A percentile compares a stretch with the other conserved stretches of the same genome.
Evolutionary conservation across 2,797 vertebrate genomes (phyloP).

Genomic region (Melanotaenia trifasciata): DNA sequence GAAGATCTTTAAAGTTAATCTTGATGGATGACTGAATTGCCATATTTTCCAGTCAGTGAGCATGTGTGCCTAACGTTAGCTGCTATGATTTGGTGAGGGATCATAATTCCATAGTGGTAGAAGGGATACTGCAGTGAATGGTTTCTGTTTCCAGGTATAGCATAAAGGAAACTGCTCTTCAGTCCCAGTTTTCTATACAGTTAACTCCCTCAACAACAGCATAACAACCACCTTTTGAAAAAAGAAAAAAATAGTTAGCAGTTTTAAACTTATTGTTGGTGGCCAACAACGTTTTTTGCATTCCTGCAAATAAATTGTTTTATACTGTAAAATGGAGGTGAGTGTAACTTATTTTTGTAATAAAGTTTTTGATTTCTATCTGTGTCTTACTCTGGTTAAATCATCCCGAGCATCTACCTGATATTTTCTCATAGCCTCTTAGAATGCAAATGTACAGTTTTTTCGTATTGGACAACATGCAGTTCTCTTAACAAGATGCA

Average conservation of each 20-base stretch:
- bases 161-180: conserved; percentile 86
- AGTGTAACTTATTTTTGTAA: conserved; percentile 99
- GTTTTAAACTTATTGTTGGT: conserved; percentile 99
- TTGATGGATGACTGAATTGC: conserved; percentile 67
- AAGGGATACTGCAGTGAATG: conserved; percentile 98
- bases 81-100: conserved; percentile 65
- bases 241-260: conserved; percentile 91
- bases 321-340: conserved; percentile 99
- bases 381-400: conserved; percentile 89
- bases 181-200: conserved; percentile 97
- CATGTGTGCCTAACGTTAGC: conserved; percentile 68
- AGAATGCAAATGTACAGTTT: too few relatives aligned
- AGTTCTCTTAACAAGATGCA: too few relatives aligned
- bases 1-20: conserved; percentile 53
- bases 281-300: conserved; percentile 99
- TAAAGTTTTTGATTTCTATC: conserved; percentile 99
- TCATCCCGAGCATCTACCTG: conserved; percentile 1
- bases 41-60: conserved; percentile 72
- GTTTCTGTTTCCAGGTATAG: conserved; percentile 87
- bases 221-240: conserved; percentile 96
- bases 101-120: conserved; percentile 82
- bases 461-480: too few relatives aligned
- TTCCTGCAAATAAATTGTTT: conserved; percentile 99
- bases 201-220: conserved; percentile 96
- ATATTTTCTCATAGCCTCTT: too few relatives aligned